These are phyloP conservation scores for Orthonyx spaldingii DNA, from an alignment of 2,113 vertebrate genomes.

Conservation along the genomic window DNA sequence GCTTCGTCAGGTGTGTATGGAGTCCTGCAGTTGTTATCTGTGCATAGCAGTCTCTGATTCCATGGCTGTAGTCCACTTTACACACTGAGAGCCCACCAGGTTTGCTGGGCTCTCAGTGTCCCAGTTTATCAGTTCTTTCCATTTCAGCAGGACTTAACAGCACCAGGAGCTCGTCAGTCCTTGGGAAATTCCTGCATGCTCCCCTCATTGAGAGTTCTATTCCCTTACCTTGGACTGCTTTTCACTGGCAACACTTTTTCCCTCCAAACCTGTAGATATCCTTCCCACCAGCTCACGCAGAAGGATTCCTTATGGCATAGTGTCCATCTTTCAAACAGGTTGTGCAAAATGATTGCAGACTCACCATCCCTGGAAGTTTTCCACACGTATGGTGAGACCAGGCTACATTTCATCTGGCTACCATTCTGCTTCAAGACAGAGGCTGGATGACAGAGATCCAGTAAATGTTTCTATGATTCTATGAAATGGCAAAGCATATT, in stretches of 20 bases:
- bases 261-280: background rate
- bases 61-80: background rate
- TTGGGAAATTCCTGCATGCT: background rate
- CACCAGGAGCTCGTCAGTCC: background rate
- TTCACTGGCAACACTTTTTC: background rate
- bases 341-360: background rate
- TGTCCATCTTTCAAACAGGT: background rate
- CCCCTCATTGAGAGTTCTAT: background rate
- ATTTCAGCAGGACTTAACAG: background rate
- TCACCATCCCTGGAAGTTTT: background rate
- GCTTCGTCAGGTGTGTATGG: background rate
- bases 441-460: background rate
- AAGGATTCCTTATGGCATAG: background rate
- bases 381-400: background rate
- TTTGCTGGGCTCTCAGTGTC: background rate
- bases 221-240: background rate
- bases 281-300: accelerated
- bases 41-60: too few species aligned
- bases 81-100: too few species aligned
- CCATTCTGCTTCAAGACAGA: background rate
- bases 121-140: background rate
- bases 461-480: background rate
- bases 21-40: background rate
- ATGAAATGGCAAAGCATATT: background rate
- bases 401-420: background rate